Percentiles rank a stretch among this genome's conserved stretches.
These are phyloP conservation scores for Axinella damicornis DNA, from an alignment of 37 sponge, comb jelly and placozoan genomes.

Conservation along the genomic window DNA sequence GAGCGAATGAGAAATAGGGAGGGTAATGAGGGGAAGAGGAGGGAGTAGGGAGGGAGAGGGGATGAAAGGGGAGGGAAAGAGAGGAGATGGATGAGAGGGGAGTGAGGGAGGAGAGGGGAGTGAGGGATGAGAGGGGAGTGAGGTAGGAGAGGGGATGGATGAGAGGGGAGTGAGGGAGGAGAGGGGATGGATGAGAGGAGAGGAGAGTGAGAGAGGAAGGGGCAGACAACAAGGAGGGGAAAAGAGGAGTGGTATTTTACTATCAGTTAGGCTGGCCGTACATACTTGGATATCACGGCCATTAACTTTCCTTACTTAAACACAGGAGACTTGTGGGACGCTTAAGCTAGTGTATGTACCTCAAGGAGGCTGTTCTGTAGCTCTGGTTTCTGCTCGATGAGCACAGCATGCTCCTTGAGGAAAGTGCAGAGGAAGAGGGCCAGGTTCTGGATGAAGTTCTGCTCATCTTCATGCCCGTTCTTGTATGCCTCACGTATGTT, in stretches of 20 bases:
- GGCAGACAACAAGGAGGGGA: too few relatives aligned
- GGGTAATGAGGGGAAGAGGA: background rate
- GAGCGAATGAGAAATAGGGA: too few relatives aligned
- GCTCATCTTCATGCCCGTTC: constrained; percentile 93
- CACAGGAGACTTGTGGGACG: too few relatives aligned
- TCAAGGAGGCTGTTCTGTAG: constrained; percentile 63
- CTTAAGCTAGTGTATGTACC: constrained; percentile 18
- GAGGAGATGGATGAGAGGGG: background rate
- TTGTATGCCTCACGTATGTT: constrained; percentile 96
- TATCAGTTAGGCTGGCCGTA: too few relatives aligned
- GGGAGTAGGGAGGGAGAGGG: background rate
- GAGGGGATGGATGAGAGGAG: too few relatives aligned
- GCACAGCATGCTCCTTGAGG: constrained; percentile 88
- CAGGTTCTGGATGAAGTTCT: constrained; percentile 97
- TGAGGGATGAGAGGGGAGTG: background rate
- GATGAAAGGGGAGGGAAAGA: background rate
- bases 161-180: too few relatives aligned
- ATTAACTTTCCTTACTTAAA: too few relatives aligned
- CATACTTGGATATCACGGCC: too few relatives aligned
- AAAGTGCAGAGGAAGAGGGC: constrained; percentile 96
- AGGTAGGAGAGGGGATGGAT: too few relatives aligned
- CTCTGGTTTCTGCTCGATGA: constrained; percentile 84
- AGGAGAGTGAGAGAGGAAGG: too few relatives aligned
- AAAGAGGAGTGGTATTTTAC: too few relatives aligned
- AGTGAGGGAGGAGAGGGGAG: background rate